Base-by-base conservation (phyloP, 1,140 invertebrate species). In the Dinoponera quadriceps region DNA sequence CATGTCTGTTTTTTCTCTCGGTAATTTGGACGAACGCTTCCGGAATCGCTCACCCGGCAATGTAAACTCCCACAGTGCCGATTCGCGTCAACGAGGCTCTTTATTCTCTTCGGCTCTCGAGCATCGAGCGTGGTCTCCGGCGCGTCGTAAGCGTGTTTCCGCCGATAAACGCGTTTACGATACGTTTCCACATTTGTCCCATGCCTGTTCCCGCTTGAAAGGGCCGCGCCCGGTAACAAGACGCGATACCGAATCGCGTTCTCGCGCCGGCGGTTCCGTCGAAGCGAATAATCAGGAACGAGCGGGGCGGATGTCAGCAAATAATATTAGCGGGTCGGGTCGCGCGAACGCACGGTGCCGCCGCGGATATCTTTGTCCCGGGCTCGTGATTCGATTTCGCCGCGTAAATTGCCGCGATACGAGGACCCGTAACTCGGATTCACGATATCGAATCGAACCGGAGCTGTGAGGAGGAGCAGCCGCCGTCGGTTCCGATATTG, bases 291-390 rank as follows among this genome's bases (percentile, higher is more conserved):
- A 71, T 80, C 65, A 80, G 51, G 18, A 20, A 57, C 49, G 51
- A 69, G 55, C 33, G 63, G 25, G 20, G 65, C 75, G 75, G 51
- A 69, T 57, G 75, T 48, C 75, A 29, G 54, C 65, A 71, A 71
- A 80, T 80, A 80, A 71, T 71, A 80, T 80, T 71, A 80, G 51
- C 75, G 65, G 25, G 25, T 71, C 51, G 65, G 48, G 73, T 65
- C 59, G 73, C n/a, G 13, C 22, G 60, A n/a, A n/a, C 27, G 74
- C 62, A 20, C 38, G 38, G 9, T 4, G 3, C 4, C 13, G 44
- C 49, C 51, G 29, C 9, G 63, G 49, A 57, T 78, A 78, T 78
- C 75, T 78, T 80, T 80, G 65, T 80, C n/a, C 22, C 65, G 22
- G 51, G 18, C 38, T 11, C 11, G 57, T 71, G 75, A 80, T 80